Evolutionary conservation across 2,797 vertebrate species (phyloP).

Genomic region (Dipus sagitta): DNA sequence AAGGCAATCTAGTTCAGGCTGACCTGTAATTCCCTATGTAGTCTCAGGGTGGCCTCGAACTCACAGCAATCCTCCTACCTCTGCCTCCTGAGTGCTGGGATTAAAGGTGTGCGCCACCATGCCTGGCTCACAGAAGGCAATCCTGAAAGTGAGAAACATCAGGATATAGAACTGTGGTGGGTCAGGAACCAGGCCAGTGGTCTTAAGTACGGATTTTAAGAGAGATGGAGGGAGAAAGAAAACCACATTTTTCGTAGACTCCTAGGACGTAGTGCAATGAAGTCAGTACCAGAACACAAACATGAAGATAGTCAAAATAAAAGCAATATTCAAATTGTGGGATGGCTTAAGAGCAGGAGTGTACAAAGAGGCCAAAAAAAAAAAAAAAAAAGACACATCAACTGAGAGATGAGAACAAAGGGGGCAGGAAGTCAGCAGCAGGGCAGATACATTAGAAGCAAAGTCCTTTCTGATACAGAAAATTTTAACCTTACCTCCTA

Average conservation of each 20-base stretch:
- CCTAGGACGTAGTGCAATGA: not conserved
- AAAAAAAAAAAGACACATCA: not conserved
- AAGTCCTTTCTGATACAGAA: not conserved
- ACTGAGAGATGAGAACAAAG: not conserved
- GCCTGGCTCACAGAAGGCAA: not conserved
- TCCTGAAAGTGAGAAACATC: not conserved
- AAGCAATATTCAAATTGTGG: not conserved
- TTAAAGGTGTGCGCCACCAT: too few relatives aligned
- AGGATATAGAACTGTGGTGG: not conserved
- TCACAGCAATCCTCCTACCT: too few relatives aligned
- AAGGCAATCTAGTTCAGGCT: too few relatives aligned
- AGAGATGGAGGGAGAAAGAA: not conserved
- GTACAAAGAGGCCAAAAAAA: not conserved
- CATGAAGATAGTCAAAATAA: not conserved
- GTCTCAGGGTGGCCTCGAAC: too few relatives aligned
- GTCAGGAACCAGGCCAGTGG: not conserved
- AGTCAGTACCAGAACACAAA: not conserved
- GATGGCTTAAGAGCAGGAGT: not conserved
- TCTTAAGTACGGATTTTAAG: not conserved
- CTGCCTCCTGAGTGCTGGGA: too few relatives aligned
- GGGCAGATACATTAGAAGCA: not conserved
- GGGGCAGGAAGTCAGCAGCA: not conserved
- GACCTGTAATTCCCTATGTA: too few relatives aligned
- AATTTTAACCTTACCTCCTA: not conserved
- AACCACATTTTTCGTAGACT: not conserved